These are phyloP conservation scores for Pilophorus perplexus DNA, from an alignment of 2,888 invertebrate species.

Conservation along the genomic window DNA sequence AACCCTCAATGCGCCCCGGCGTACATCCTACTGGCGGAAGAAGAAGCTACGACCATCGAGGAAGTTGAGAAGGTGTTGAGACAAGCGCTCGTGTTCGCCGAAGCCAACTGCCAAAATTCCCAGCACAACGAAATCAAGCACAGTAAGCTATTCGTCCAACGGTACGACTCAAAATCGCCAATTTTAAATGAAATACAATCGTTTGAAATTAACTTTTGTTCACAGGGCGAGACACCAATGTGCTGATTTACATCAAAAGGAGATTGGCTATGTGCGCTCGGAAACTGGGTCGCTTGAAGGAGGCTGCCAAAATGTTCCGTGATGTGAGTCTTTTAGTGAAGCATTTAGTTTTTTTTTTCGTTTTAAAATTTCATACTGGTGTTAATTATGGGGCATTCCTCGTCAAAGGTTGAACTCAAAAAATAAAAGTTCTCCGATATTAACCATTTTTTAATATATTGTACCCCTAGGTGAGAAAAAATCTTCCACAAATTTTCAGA, in stretches of 20 bases:
- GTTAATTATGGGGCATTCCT: too few relatives aligned
- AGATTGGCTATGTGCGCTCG: conserved; percentile 96
- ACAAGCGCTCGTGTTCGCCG: conserved; percentile 80
- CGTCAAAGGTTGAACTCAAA: too few relatives aligned
- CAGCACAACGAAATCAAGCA: conserved; percentile 73
- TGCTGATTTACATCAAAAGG: conserved; percentile 89
- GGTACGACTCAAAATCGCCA: too few relatives aligned
- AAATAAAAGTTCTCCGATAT: too few relatives aligned
- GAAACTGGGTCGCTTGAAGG: conserved; percentile 88
- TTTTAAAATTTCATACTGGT: too few relatives aligned
- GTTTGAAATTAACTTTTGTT: conserved; percentile 47
- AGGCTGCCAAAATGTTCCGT: conserved; percentile 94
- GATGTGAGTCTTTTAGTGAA: conserved; percentile 61
- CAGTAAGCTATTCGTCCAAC: too few relatives aligned
- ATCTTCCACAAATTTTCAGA: too few relatives aligned
- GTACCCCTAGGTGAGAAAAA: too few relatives aligned
- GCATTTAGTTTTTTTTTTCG: too few relatives aligned
- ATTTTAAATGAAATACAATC: too few relatives aligned
- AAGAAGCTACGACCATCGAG: conserved; percentile 87
- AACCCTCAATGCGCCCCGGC: conserved; percentile 93
- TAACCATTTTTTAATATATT: too few relatives aligned
- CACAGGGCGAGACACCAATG: conserved; percentile 82
- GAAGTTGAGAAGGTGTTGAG: conserved; percentile 83
- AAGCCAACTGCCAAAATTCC: conserved; percentile 56
- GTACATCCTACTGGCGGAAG: conserved; percentile 91